phyloP scores from a whole-genome alignment of 2,797 vertebrate genomes.

The Lycodopsis pacificus region DNA sequence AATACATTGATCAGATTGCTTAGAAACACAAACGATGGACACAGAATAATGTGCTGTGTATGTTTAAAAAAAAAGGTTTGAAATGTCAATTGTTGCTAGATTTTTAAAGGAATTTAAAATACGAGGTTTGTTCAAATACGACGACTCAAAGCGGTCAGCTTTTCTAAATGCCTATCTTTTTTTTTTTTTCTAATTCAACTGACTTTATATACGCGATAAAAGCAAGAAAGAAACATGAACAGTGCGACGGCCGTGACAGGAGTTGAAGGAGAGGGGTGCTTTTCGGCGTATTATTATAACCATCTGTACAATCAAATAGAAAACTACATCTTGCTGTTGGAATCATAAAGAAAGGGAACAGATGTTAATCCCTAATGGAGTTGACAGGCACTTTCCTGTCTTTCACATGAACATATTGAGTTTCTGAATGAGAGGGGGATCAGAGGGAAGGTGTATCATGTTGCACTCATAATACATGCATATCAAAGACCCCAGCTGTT shows the following conservation, averaged over 20 bases:
- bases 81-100: slow-evolving; percentile 4
- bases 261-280: slow-evolving; percentile 47
- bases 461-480: slow-evolving; percentile 96
- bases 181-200: slow-evolving; percentile 43
- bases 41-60: neutral
- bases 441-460: slow-evolving; percentile 94
- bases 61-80: neutral
- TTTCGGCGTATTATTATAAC: slow-evolving; percentile 76
- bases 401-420: slow-evolving; percentile 86
- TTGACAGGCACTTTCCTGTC: slow-evolving; percentile 85
- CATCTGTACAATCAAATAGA: slow-evolving; percentile 80
- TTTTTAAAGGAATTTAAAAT: slow-evolving; percentile 28
- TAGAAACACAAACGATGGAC: slow-evolving; percentile 16
- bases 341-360: slow-evolving; percentile 83
- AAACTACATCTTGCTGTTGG: slow-evolving; percentile 79
- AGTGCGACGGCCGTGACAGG: slow-evolving; percentile 52
- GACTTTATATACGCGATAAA: slow-evolving; percentile 47
- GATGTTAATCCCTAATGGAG: slow-evolving; percentile 85
- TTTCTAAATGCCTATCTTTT: slow-evolving; percentile 25
- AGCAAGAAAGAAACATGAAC: slow-evolving; percentile 50
- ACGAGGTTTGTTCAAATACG: slow-evolving; percentile 5
- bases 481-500: slow-evolving; percentile 98
- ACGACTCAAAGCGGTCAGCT: slow-evolving; percentile 18
- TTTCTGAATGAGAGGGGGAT: slow-evolving; percentile 93
- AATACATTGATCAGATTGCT: slow-evolving; percentile 30